Evolutionary conservation across 2,113 vertebrate species (phyloP).

Genomic region (Lipotes vexillifer): DNA sequence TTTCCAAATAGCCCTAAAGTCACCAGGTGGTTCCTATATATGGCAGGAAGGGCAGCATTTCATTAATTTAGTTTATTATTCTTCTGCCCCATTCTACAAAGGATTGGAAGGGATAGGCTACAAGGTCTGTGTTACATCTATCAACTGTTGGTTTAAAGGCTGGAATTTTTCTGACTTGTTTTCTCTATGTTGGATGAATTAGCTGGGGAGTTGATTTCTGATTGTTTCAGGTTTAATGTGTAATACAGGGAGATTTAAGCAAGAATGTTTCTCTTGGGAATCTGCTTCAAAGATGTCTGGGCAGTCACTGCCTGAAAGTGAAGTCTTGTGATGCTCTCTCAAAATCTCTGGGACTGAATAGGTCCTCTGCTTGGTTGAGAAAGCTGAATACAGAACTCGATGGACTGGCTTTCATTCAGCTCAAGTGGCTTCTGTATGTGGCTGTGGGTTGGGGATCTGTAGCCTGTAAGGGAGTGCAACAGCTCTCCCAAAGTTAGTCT

Average conservation of each 20-base stretch:
- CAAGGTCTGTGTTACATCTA: neutral
- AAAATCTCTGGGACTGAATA: neutral
- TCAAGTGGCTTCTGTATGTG: neutral
- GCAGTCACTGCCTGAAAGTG: constrained; percentile 33
- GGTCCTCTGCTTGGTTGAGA: neutral
- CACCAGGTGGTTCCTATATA: neutral
- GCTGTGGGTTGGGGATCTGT: neutral
- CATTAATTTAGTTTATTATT: neutral
- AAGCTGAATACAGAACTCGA: neutral
- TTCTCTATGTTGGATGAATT: constrained; percentile 47
- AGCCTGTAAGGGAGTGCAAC: neutral
- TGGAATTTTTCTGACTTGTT: constrained; percentile 1
- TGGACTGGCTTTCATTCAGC: neutral
- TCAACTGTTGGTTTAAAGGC: constrained; percentile 7
- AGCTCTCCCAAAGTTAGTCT: neutral
- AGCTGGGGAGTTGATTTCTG: constrained; percentile 26
- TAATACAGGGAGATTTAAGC: constrained; percentile 10
- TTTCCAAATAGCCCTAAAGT: neutral
- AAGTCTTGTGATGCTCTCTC: neutral
- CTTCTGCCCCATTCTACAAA: constrained; percentile 8
- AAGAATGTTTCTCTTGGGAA: constrained; percentile 23
- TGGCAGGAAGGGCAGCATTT: neutral
- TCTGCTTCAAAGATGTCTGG: neutral
- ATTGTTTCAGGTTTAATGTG: constrained; percentile 50
- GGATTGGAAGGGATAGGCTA: neutral